These are phyloP conservation scores for Oreochromis niloticus DNA, from an alignment of 2,113 vertebrate species.

Conservation along the genomic window DNA sequence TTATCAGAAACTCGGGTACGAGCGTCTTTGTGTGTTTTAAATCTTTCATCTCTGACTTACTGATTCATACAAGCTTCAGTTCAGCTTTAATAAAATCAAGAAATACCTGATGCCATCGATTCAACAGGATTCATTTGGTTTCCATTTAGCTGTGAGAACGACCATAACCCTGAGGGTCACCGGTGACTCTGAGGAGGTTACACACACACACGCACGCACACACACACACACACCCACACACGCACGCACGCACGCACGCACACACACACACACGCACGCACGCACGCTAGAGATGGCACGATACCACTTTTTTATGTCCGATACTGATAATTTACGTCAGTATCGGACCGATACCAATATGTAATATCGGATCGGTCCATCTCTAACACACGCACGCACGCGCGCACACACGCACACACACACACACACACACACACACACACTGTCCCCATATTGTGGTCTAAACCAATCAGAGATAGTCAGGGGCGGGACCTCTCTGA, in stretches of 20 bases:
- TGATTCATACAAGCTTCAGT: not conserved
- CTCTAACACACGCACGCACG: too few relatives aligned
- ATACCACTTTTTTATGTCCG: too few relatives aligned
- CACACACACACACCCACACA: accelerated
- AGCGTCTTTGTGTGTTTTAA: not conserved
- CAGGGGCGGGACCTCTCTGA: too few relatives aligned
- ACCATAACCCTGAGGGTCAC: not conserved
- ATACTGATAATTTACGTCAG: too few relatives aligned
- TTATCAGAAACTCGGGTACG: too few relatives aligned
- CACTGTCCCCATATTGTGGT: too few relatives aligned
- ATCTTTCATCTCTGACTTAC: not conserved
- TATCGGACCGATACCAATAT: too few relatives aligned
- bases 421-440: too few relatives aligned
- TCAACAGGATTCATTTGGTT: not conserved
- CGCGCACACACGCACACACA: accelerated
- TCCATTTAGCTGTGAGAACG: not conserved
- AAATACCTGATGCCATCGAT: not conserved
- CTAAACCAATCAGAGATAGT: too few relatives aligned
- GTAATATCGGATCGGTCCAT: too few relatives aligned
- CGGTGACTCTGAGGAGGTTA: not conserved
- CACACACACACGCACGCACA: accelerated
- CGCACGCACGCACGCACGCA: accelerated
- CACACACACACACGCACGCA: accelerated
- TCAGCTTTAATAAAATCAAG: not conserved
- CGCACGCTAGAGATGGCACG: too few relatives aligned